Percentiles rank a stretch among this genome's conserved stretches.
These are phyloP conservation scores for Myoxocephalus aenaeus DNA, from an alignment of 2,797 vertebrate species.

Conservation along the genomic window DNA sequence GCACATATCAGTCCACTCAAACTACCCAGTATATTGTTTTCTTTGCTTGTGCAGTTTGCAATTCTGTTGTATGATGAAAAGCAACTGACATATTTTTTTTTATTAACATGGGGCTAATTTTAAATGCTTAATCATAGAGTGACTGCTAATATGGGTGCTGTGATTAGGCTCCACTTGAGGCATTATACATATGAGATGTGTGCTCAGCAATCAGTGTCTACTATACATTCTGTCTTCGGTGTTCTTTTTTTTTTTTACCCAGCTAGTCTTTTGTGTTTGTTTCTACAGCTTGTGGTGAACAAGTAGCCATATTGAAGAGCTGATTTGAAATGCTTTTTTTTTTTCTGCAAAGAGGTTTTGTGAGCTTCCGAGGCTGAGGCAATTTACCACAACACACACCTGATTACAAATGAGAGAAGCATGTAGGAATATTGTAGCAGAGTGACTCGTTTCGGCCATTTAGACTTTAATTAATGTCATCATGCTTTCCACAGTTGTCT, in stretches of 20 bases:
- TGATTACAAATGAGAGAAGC: conserved; percentile 55
- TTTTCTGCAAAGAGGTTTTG: conserved; percentile 16
- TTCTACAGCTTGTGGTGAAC: conserved; percentile 36
- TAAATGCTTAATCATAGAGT: conserved; percentile 67
- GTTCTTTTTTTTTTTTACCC: conserved; percentile 18
- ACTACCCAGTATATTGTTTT: conserved; percentile 37
- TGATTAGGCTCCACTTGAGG: conserved; percentile 72
- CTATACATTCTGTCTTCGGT: conserved; percentile 33
- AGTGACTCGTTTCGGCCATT: conserved; percentile 29
- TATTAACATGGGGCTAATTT: conserved; percentile 44
- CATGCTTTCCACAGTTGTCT: conserved; percentile 31
- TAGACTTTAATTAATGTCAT: conserved; percentile 50
- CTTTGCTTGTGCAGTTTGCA: conserved; percentile 40
- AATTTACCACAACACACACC: conserved; percentile 69
- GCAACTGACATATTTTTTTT: conserved; percentile 49
- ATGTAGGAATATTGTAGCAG: conserved; percentile 39
- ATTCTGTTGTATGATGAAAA: conserved; percentile 49
- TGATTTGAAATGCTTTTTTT: conserved; percentile 44
- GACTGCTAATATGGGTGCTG: conserved; percentile 55
- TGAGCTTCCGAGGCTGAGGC: conserved; percentile 29
- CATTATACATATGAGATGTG: conserved; percentile 56
- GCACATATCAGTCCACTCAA: conserved; percentile 43
- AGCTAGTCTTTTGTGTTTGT: conserved; percentile 54
- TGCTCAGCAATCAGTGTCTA: conserved; percentile 70
- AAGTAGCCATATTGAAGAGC: conserved; percentile 38